Evolutionary conservation across 2,888 invertebrate genomes (phyloP).

Genomic region (Trachelus troglodyta): DNA sequence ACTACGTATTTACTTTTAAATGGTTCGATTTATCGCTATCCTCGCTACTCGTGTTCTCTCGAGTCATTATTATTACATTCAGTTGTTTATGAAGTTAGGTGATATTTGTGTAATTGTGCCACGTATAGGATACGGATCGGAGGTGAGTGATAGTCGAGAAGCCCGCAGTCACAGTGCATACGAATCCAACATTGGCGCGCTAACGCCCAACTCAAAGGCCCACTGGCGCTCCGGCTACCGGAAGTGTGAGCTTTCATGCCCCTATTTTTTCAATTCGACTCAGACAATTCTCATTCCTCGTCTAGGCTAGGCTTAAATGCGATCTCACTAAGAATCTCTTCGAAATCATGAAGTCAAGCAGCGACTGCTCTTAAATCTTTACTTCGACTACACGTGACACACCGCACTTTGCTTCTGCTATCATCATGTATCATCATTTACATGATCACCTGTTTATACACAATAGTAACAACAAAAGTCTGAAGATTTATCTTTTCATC

Average conservation of each 20-base stretch:
- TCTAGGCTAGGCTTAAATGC: not conserved
- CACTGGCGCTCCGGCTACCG: constrained; percentile 75
- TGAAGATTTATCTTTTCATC: not conserved
- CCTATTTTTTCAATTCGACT: not conserved
- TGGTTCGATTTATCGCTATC: not conserved
- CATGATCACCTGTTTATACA: not conserved
- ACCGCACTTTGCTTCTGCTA: not conserved
- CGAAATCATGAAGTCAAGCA: not conserved
- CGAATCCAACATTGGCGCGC: constrained; percentile 67
- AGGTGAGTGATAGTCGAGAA: constrained; percentile 74
- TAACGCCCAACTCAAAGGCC: constrained; percentile 59
- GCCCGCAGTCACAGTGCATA: constrained; percentile 72
- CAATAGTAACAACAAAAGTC: not conserved
- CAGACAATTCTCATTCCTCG: not conserved
- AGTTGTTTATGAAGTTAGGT: not conserved
- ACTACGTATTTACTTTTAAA: not conserved
- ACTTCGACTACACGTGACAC: not conserved
- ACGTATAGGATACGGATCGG: constrained; percentile 77
- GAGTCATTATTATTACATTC: not conserved
- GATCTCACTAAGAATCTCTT: not conserved
- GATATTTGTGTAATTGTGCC: not conserved
- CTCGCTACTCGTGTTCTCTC: not conserved
- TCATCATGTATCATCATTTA: not conserved
- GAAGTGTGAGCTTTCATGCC: constrained; percentile 68
- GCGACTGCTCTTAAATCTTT: not conserved